Base-by-base conservation (phyloP, 2,888 invertebrate species). In the Campoplex capitator region DNA sequence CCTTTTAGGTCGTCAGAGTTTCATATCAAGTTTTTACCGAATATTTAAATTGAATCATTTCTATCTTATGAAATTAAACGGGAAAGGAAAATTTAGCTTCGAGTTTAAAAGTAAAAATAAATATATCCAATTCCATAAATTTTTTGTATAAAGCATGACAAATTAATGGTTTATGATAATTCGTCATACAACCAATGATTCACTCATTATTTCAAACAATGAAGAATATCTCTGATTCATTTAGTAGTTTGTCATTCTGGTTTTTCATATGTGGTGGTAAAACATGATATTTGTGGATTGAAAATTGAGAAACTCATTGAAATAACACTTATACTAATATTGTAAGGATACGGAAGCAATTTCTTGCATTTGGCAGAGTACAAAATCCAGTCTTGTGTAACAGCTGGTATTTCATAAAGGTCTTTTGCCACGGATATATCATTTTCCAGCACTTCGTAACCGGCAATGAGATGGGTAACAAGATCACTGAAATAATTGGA, bases 391-490 rank as follows among this genome's bases (percentile, higher is more conserved):
- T 97, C 96, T 92, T 97, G 97, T 65, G 97, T 97, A 81, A 99
- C 97, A 89, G 98, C 98, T 87, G 98, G 98, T 83, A 98, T 97
- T 95, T 98, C 98, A 95, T 98, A 99, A 23, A 99, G 96, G 93
- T 99, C 99, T 93, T 97, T 97, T 13, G 98, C 98, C 95, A 98
- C 98, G 83, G 97, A 96, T 91, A 99, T 96, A 94, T 98, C 98
- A 92, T 96, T 97, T 94, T 98, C 98, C 91, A 97, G 96, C 84
- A 97, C 97, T 95, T 98, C 97, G 90, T 96, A 95, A 42, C 98
- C 98, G 91, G 98, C 98, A 93, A 99, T 97, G 91, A 98, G 96
- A 95, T 99, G 98, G 67, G 99, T 99, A 89, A 98, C 98, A 95
- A 97, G 97, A 95, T 98, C 98, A 88, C 98, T 97, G 91, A 98